Conservation (phyloP, 2,113 vertebrate genomes). For the Microcebus jonahi region DNA sequence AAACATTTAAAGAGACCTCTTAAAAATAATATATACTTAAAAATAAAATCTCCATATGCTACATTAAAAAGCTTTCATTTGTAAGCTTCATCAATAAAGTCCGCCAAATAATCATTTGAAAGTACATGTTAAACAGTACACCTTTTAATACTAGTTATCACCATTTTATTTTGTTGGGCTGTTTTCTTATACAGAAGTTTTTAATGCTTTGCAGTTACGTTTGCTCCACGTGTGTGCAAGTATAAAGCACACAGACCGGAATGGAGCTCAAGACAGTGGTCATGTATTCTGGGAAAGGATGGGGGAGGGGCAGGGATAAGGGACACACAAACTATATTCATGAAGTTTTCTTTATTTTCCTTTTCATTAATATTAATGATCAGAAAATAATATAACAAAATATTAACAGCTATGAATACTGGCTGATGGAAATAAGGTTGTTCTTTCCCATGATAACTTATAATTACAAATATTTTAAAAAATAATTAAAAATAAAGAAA, state of each 20-base stretch:
- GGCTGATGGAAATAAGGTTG: not conserved
- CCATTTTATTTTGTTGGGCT: not conserved
- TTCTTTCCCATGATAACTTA: not conserved
- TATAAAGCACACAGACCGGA: not conserved
- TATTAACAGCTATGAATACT: not conserved
- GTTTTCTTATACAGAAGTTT: not conserved
- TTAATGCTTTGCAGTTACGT: not conserved
- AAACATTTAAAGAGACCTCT: not conserved
- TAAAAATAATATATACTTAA: not conserved
- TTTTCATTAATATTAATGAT: not conserved
- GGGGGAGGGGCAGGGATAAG: not conserved
- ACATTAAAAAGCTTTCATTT: not conserved
- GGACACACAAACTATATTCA: not conserved
- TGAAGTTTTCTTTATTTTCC: not conserved
- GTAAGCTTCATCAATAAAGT: not conserved
- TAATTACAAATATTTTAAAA: not conserved
- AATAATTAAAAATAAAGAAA: constrained; percentile 26
- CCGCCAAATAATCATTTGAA: not conserved
- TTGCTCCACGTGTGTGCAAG: not conserved
- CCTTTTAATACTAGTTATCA: not conserved
- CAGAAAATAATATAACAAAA: not conserved
- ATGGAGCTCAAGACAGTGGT: rapidly evolving
- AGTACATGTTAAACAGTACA: not conserved
- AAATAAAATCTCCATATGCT: not conserved
- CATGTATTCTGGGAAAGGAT: not conserved